Conservation (phyloP, 2,888 invertebrate species). For the Tinea pellionella region DNA sequence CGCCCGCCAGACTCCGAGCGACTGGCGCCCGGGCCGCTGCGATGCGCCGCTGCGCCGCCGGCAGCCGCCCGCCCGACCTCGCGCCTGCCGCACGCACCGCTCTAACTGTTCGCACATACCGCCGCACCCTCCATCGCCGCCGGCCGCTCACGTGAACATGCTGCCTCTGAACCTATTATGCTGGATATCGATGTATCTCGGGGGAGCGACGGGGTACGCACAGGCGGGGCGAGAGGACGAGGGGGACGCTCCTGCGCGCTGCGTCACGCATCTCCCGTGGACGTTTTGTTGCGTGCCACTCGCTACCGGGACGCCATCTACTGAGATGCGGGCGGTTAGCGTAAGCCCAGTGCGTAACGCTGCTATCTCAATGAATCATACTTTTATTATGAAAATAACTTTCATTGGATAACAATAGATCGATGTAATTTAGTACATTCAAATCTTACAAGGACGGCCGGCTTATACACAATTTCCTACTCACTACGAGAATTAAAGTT, state of each 20-base stretch:
- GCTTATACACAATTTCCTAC: too few species aligned
- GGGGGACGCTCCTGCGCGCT: slow-evolving; percentile 60
- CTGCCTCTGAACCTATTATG: slow-evolving; percentile 5
- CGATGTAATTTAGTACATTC: neutral
- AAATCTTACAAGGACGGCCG: neutral
- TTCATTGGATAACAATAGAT: neutral
- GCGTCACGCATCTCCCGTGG: slow-evolving; percentile 52
- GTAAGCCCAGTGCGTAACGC: neutral
- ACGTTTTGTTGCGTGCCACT: slow-evolving; percentile 50
- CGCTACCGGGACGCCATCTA: slow-evolving; percentile 4
- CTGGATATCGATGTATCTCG: slow-evolving; percentile 51
- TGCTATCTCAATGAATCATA: neutral
- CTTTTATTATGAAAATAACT: neutral
- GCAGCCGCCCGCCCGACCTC: slow-evolving; percentile 24
- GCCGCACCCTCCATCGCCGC: slow-evolving; percentile 33
- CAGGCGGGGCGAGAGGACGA: slow-evolving; percentile 29
- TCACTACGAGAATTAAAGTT: too few species aligned
- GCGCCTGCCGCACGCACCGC: slow-evolving; percentile 18
- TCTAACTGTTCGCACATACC: slow-evolving; percentile 18
- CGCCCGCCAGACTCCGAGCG: slow-evolving; percentile 57
- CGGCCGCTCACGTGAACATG: slow-evolving; percentile 11
- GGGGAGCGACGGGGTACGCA: slow-evolving; percentile 30
- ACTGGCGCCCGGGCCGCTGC: slow-evolving; percentile 59
- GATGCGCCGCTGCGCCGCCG: slow-evolving; percentile 34
- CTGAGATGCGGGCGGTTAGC: neutral